These are phyloP conservation scores for Clupea harengus DNA, from an alignment of 2,113 vertebrate genomes.

Conservation along the genomic window DNA sequence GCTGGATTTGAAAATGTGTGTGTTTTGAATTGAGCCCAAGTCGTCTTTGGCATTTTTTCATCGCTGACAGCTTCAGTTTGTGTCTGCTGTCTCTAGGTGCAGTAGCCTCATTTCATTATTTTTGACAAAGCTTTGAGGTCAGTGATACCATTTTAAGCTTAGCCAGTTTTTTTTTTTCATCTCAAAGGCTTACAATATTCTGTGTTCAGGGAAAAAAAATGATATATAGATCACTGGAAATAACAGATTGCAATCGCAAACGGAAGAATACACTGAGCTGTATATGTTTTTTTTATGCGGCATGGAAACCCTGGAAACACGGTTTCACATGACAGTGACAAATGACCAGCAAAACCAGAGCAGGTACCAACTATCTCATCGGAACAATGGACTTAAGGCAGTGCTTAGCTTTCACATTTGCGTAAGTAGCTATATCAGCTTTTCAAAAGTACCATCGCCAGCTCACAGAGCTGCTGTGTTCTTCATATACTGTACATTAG, in stretches of 20 bases:
- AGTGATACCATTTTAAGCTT: background rate
- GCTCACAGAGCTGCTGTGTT: background rate
- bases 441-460: constrained; percentile 10
- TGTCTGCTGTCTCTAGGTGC: background rate
- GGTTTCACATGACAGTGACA: constrained; percentile 61
- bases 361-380: constrained; percentile 38
- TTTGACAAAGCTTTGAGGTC: constrained; percentile 12
- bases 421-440: constrained; percentile 34
- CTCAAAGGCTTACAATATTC: constrained; percentile 6
- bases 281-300: background rate
- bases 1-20: background rate
- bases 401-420: constrained; percentile 29
- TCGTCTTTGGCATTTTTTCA: constrained; percentile 1
- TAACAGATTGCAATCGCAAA: background rate
- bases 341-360: constrained; percentile 65
- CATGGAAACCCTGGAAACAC: constrained; percentile 24
- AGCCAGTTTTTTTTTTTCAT: background rate
- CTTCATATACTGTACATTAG: constrained; percentile 16
- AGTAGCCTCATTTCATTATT: background rate
- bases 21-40: background rate
- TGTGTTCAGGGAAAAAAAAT: background rate
- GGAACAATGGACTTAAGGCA: constrained; percentile 21
- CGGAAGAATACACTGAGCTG: background rate
- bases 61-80: background rate
- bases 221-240: background rate